phyloP scores from a whole-genome alignment of 1,140 invertebrate genomes.

The Drosophila athabasca region DNA sequence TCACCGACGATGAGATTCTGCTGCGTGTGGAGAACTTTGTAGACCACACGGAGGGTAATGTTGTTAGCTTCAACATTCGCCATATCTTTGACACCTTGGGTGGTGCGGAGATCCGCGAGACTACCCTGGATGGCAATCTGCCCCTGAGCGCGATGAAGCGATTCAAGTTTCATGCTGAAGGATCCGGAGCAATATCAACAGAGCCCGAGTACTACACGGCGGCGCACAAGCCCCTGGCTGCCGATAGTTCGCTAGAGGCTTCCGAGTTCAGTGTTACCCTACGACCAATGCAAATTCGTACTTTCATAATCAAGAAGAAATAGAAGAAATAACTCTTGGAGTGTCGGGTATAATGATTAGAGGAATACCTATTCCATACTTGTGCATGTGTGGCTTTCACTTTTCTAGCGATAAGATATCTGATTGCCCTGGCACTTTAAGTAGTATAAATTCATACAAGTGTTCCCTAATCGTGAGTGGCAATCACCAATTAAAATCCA shows the following conservation, averaged over 20 bases:
- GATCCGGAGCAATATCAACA: slow-evolving; percentile 27
- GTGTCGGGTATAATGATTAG: too few relatives aligned
- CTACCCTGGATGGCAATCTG: slow-evolving; percentile 72
- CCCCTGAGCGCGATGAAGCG: slow-evolving; percentile 60
- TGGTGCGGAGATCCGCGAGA: slow-evolving; percentile 64
- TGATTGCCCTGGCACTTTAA: background rate
- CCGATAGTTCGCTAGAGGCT: slow-evolving; percentile 39
- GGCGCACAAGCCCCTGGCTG: slow-evolving; percentile 32
- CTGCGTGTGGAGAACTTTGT: slow-evolving; percentile 95
- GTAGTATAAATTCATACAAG: slow-evolving; percentile 8
- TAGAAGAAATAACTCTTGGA: too few relatives aligned
- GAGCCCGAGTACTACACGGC: slow-evolving; percentile 32
- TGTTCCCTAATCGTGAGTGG: slow-evolving; percentile 13
- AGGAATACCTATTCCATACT: too few relatives aligned
- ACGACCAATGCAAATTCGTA: slow-evolving; percentile 76
- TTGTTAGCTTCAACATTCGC: slow-evolving; percentile 66
- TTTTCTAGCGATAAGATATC: slow-evolving; percentile 11
- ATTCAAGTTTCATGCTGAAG: slow-evolving; percentile 69
- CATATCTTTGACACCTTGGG: slow-evolving; percentile 56
- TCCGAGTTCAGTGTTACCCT: slow-evolving; percentile 62
- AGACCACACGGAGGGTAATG: slow-evolving; percentile 90
- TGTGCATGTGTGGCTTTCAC: slow-evolving; percentile 21
- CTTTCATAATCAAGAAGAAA: slow-evolving; percentile 51
- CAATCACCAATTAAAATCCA: slow-evolving; percentile 42
- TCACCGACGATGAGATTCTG: slow-evolving; percentile 88